Evolutionary conservation across 2,888 invertebrate species (phyloP).

Genomic region (Hirtodrosophila histrioides): DNA sequence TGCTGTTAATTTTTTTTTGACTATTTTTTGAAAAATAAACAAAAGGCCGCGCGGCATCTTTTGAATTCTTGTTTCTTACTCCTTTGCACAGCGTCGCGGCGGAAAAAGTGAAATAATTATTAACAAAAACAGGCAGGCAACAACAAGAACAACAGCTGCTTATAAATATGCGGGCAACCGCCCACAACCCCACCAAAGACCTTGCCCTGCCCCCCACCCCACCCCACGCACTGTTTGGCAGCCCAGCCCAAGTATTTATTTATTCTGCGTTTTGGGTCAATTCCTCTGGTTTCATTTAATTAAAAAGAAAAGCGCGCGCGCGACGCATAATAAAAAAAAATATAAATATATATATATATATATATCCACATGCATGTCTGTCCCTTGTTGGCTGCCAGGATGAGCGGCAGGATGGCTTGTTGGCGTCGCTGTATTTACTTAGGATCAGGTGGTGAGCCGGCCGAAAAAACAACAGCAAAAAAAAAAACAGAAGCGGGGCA

Average conservation of each 20-base stretch:
- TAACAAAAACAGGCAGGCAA: constrained; percentile 64
- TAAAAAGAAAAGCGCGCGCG: constrained; percentile 79
- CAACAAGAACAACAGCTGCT: constrained; percentile 55
- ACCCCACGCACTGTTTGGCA: no score
- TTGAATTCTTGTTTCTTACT: constrained; percentile 66
- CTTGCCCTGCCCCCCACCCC: neutral
- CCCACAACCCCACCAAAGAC: neutral
- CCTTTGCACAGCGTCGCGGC: constrained; percentile 17
- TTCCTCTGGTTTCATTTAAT: constrained; percentile 84
- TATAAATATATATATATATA: constrained; percentile 23
- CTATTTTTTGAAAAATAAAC: constrained; percentile 42
- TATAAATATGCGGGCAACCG: constrained; percentile 35
- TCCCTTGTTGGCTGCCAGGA: neutral
- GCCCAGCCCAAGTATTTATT: constrained; percentile 66
- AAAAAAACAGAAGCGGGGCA: constrained; percentile 22
- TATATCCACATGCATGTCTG: constrained; percentile 66
- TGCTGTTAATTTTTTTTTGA: neutral
- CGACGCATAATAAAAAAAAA: constrained; percentile 64
- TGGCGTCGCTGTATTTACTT: constrained; percentile 79
- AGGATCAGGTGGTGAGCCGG: constrained; percentile 82
- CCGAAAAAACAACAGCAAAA: constrained; percentile 14
- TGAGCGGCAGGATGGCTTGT: constrained; percentile 12
- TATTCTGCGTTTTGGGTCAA: constrained; percentile 82
- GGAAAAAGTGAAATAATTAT: constrained; percentile 75
- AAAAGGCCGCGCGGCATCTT: constrained; percentile 71